Evolutionary conservation across 2,113 vertebrate genomes (phyloP), one percentile per base, ranked within the genome.

Genomic region (Pyrgilauda ruficollis): DNA sequence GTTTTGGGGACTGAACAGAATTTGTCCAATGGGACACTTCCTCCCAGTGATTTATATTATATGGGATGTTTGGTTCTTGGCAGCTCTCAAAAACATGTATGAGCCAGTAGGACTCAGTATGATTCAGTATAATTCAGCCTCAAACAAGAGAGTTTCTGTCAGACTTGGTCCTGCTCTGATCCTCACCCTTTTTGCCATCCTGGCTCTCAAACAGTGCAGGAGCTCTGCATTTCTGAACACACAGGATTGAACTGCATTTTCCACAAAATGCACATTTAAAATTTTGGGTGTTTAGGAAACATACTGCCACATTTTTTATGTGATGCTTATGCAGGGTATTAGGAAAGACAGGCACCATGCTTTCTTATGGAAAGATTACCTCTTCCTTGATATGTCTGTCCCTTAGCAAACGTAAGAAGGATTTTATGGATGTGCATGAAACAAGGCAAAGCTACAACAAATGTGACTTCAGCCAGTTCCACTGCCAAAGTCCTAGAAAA

Each of bases 401-500:
- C 59, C 76, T 92, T 28, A 75, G 30, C 39, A 96, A 94, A 68
- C 41, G 39, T 77, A 79, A 74, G 76, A 56, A 76, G 39, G 50
- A 61, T 83, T 92, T 77, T 94, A 75, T 69, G 30, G 68, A 74
- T 81, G 64, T 24, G 17, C 52, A 39, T 5, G 47, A 35, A 91
- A 92, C 76, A 56, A 69, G 47, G 52, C 47, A 85, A 77, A 91
- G 22, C 31, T 39, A 53, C 41, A 84, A 95, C 49, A 76, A 93
- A 91, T 84, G 56, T 94, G 80, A 93, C 84, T 95, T 89, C 87
- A 96, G 67, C 80, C 84, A 77, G 35, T 78, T 89, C 50, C 50
- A 72, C 39, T 90, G 81, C 53, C 68, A 92, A 90, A 83, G 72
- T 93, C 66, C 88, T 94, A 62, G 76, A 33, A 91, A 96, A 96